Base-by-base conservation (phyloP, 1,140 invertebrate species). In the Druon quercuslanigerum region DNA sequence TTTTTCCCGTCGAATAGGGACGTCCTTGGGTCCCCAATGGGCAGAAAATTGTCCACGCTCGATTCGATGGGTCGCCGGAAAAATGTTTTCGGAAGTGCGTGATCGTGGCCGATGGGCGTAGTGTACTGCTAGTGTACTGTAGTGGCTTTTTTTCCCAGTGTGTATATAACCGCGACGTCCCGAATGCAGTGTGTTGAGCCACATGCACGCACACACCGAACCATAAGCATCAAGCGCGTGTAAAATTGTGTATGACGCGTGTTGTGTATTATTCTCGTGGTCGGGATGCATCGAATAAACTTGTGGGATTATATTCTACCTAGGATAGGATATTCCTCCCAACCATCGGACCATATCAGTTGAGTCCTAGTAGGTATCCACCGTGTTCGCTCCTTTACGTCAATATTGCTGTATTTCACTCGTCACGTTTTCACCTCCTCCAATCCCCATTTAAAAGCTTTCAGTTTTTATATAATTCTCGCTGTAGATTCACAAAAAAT, bases 41-140 rank as follows among this genome's bases (percentile, higher is more conserved):
- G 8, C 40, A n/a, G n/a, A 40, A 40, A 40, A 46, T 66, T 66
- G 13, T 40, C 60, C 5, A 40, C 20, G 40, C 16, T 66, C 16
- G 3, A 33, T 66, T 66, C 16, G 25, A 9, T 33, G 40, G 60
- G 16, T 66, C 66, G 72, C 14, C 76, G 76, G 71, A 72, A 77
- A 77, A 72, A 83, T 76, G 76, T 78, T 83, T 82, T 80, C 70
- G 75, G 76, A 72, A 54, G 74, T 80, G 82, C 74, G 77, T 77
- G 75, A 79, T 75, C 79, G 70, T 78, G 76, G 73, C 76, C 77
- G 77, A 76, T 78, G 79, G 77, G 76, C 76, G 79, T 81, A 78
- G 74, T 76, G 74, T 72, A 51, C 74, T 51, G 74, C 71, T 81
- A 78, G 74, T 76, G 74, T 72, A 51, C 74, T 51, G 74, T 73